Evolutionary conservation across 2,888 invertebrate species (phyloP).

Genomic region (Pediacus dermestoides): DNA sequence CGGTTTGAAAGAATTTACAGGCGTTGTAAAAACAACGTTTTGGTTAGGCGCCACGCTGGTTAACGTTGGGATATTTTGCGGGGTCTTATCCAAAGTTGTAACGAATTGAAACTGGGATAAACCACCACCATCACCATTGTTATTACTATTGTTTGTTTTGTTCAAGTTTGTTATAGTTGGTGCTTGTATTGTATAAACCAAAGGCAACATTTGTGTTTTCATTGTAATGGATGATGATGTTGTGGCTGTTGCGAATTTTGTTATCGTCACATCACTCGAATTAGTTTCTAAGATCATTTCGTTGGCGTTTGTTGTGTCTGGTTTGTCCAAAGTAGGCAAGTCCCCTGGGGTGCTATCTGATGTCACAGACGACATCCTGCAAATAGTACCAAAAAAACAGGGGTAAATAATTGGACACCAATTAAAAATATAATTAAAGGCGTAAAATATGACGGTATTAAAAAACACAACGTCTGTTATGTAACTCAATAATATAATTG

Average conservation of each 20-base stretch:
- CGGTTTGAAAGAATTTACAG: slow-evolving; percentile 33
- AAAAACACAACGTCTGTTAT: too few species aligned
- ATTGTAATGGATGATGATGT: slow-evolving; percentile 29
- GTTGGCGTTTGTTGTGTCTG: slow-evolving; percentile 24
- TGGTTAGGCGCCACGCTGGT: slow-evolving; percentile 26
- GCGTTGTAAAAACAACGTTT: slow-evolving; percentile 37
- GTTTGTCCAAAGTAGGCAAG: slow-evolving; percentile 17
- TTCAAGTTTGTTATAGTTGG: slow-evolving; percentile 48
- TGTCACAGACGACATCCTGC: slow-evolving; percentile 36
- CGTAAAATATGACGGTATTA: too few species aligned
- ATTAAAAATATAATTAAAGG: too few species aligned
- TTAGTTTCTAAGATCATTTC: slow-evolving; percentile 33
- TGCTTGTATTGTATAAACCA: slow-evolving; percentile 61
- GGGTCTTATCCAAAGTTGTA: slow-evolving; percentile 32
- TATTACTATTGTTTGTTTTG: slow-evolving; percentile 21
- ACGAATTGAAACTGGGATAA: slow-evolving; percentile 32
- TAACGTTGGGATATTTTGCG: slow-evolving; percentile 22
- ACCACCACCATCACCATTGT: slow-evolving; percentile 24
- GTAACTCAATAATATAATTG: too few species aligned
- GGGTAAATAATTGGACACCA: too few species aligned
- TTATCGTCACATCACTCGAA: slow-evolving; percentile 31
- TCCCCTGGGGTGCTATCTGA: slow-evolving; percentile 17
- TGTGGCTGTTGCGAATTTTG: slow-evolving; percentile 28
- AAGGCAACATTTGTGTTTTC: slow-evolving; percentile 53
- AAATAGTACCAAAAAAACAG: too few species aligned